Evolutionary conservation across 2,888 invertebrate genomes (phyloP).

Genomic region (Dusona sp.): DNA sequence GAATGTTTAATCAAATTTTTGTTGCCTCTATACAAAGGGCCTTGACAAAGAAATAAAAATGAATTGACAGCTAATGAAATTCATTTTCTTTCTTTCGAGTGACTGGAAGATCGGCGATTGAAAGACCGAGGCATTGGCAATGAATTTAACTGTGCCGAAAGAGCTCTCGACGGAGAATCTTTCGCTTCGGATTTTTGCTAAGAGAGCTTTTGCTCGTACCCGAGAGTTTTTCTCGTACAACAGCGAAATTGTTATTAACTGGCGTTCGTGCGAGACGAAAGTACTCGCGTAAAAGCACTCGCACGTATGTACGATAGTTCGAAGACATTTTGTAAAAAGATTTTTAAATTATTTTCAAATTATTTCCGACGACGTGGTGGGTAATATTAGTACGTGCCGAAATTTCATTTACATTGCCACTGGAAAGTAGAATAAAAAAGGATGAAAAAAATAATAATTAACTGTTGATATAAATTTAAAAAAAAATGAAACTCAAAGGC

Average conservation of each 20-base stretch:
- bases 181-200: constrained; percentile 49
- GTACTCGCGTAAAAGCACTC: constrained; percentile 61
- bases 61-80: not conserved
- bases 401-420: not conserved
- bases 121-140: constrained; percentile 49
- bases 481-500: not conserved
- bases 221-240: constrained; percentile 50
- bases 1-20: not conserved
- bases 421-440: not conserved
- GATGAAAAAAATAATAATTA: not conserved
- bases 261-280: constrained; percentile 74
- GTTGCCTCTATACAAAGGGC: not conserved
- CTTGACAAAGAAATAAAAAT: not conserved
- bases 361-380: not conserved
- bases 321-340: constrained; percentile 42
- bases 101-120: constrained; percentile 35
- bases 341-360: constrained; percentile 39
- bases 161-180: constrained; percentile 40
- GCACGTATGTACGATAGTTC: constrained; percentile 57
- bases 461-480: not conserved
- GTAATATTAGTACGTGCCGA: constrained; percentile 6
- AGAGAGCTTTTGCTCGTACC: constrained; percentile 36
- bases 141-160: constrained; percentile 43
- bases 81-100: constrained; percentile 12
- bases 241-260: constrained; percentile 73